phyloP scores from a whole-genome alignment of 64 coral and sea anemone species.

The Montipora capricornis region DNA sequence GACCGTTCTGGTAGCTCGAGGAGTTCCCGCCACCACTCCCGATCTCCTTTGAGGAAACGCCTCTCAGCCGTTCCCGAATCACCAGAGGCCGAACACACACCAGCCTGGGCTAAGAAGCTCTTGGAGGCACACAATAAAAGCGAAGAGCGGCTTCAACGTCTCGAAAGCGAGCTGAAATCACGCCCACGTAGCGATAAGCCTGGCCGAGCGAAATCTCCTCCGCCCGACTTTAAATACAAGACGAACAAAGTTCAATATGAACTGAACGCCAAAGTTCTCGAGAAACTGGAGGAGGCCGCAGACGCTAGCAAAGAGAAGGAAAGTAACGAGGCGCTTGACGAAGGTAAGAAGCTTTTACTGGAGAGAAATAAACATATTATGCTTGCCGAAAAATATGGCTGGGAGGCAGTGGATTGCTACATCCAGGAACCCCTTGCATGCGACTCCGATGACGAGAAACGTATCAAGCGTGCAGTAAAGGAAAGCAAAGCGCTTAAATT shows the following conservation, averaged over 20 bases:
- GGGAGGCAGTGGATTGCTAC: constrained; percentile 45
- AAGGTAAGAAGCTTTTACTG: constrained; percentile 19
- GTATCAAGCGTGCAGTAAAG: constrained; percentile 21
- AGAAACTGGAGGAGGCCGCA: constrained; percentile 10
- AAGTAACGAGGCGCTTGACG: background rate
- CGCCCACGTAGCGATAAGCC: too few relatives aligned
- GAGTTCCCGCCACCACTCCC: too few relatives aligned
- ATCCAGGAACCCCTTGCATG: constrained; percentile 4
- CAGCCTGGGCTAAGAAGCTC: too few relatives aligned
- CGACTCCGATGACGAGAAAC: constrained; percentile 15
- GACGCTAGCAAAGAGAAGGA: background rate
- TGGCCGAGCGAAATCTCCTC: background rate
- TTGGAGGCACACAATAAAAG: too few relatives aligned
- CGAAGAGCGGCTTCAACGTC: too few relatives aligned
- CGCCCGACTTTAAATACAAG: constrained; percentile 20
- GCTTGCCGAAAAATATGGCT: constrained; percentile 47
- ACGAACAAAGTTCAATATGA: constrained; percentile 11
- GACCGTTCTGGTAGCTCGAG: too few relatives aligned
- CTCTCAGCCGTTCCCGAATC: too few relatives aligned
- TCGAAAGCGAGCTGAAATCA: too few relatives aligned
- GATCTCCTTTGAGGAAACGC: too few relatives aligned
- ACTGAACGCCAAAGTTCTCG: background rate
- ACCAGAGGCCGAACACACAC: too few relatives aligned
- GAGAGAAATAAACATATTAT: constrained; percentile 41
- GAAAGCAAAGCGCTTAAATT: constrained; percentile 21